Evolutionary conservation across 2,888 invertebrate genomes (phyloP).

Genomic region (Thysanoteuthis rhombus): DNA sequence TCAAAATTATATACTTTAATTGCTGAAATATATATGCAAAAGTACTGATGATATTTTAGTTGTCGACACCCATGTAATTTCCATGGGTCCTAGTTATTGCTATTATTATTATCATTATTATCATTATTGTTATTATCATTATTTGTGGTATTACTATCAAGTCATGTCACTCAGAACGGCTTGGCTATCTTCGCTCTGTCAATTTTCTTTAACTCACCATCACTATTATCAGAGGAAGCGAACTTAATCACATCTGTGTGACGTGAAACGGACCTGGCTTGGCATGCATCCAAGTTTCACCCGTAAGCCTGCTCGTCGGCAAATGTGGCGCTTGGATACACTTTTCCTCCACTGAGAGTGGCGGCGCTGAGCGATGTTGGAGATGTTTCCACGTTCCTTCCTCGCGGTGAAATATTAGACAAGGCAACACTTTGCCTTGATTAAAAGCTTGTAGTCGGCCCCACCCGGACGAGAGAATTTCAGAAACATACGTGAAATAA

Average conservation of each 20-base stretch:
- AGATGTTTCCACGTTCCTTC: neutral
- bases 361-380: neutral
- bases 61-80: too few species aligned
- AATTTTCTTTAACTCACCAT: slow-evolving; percentile 12
- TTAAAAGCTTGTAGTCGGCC: neutral
- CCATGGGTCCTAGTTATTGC: too few species aligned
- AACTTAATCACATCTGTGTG: neutral
- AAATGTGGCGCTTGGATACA: neutral
- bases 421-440: neutral
- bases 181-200: neutral
- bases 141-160: neutral
- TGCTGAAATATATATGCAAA: too few species aligned
- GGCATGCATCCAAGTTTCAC: neutral
- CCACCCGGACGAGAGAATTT: neutral
- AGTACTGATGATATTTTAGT: too few species aligned
- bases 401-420: slow-evolving; percentile 12
- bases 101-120: neutral
- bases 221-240: neutral
- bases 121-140: neutral
- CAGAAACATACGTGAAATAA: neutral
- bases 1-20: too few species aligned
- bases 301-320: neutral
- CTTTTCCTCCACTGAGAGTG: slow-evolving; percentile 12
- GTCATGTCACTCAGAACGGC: neutral
- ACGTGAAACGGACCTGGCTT: neutral